Evolutionary conservation across 1,140 invertebrate species (phyloP), one percentile per base, ranked within the genome.

Genomic region (Lepidostoma basale): DNA sequence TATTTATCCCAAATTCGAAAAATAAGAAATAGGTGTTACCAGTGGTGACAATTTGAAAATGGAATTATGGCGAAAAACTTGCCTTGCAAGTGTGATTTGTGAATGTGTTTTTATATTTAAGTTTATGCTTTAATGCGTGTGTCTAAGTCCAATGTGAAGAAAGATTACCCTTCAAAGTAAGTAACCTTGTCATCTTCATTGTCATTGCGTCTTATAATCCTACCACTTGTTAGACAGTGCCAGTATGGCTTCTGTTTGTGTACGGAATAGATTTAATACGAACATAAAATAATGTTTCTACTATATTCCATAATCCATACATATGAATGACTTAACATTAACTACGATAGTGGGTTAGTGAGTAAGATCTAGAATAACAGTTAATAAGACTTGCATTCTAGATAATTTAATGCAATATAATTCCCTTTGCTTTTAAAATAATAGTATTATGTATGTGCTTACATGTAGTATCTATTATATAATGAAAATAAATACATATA

Each of bases 81-180:
- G n/a, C n/a, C n/a, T n/a, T n/a, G n/a, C n/a, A n/a, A n/a, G n/a
- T n/a, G n/a, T n/a, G n/a, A n/a, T n/a, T n/a, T n/a, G n/a, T 36
- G 33, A 12, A 36, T 12, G 33, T 36, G 14, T 9, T 36, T 44
- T 14, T 20, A 16, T 16, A 20, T 44, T 20, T 14, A 1, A 44
- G 18, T 44, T 44, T 2, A 14, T 14, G 1, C n/a, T 16, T 10
- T 44, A 10, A 92, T 76, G 88, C 88, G 95, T 96, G 77, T 79
- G 78, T 9, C 5, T 44, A 9, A 8, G 40, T 44, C 9, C 5
- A n/a, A 44, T 44, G 14, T 16, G 14, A 44, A 44, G 5, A 39
- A 26, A 36, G 5, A 44, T 56, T 44, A 63, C 60, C 67, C 45
- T 68, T 68, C 42, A 28, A 26, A 40, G 12, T 20, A 20, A 25